These are phyloP conservation scores for Fragum whitleyi DNA, from an alignment of 2,888 invertebrate species.

Conservation along the genomic window DNA sequence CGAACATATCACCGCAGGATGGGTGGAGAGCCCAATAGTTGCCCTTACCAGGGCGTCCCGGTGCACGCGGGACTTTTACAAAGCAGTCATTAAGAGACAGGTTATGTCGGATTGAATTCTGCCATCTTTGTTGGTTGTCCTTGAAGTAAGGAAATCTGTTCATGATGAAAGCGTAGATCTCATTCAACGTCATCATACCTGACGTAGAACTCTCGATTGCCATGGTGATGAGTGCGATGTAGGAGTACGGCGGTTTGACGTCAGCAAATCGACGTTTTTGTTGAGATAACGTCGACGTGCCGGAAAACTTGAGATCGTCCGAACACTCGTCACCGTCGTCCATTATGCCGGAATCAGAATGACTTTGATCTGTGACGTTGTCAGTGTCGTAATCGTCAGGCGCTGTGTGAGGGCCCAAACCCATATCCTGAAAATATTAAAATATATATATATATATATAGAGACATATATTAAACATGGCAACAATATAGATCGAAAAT, in stretches of 20 bases:
- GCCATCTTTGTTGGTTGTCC: conserved; percentile 91
- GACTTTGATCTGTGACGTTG: conserved; percentile 31
- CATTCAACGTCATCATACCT: conserved; percentile 96
- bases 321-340: conserved; percentile 46
- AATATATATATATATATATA: neutral
- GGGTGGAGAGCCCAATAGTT: conserved; percentile 85
- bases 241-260: conserved; percentile 99
- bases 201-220: conserved; percentile 99
- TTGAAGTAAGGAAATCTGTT: conserved; percentile 94
- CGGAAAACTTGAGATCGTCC: conserved; percentile 64
- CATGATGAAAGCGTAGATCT: conserved; percentile 95
- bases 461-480: too few species aligned
- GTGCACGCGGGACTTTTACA: conserved; percentile 90
- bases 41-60: conserved; percentile 84
- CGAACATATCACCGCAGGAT: conserved; percentile 84
- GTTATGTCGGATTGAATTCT: conserved; percentile 91
- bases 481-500: neutral
- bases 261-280: conserved; percentile 87
- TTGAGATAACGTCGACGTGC: conserved; percentile 80
- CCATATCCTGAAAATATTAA: conserved; percentile 41
- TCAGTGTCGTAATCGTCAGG: conserved; percentile 49
- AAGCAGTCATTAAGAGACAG: conserved; percentile 98
- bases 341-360: conserved; percentile 55
- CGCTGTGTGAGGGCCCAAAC: conserved; percentile 34
- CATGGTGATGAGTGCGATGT: conserved; percentile 99